Conservation (phyloP, 2,888 invertebrate species). For the Axea sp. region DNA sequence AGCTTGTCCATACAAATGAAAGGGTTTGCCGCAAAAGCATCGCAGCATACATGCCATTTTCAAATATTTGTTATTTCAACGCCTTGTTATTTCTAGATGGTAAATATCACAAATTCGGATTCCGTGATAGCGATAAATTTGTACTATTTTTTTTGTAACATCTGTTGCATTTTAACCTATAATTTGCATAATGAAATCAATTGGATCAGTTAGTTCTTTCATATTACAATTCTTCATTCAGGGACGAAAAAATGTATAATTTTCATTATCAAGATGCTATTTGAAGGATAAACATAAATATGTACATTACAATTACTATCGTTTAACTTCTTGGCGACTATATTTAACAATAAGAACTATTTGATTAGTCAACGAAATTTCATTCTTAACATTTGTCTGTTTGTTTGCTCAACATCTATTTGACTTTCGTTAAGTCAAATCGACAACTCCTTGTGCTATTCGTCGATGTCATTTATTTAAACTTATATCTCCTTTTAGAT, state of each 20-base stretch:
- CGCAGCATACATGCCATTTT: constrained; percentile 67
- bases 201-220: constrained; percentile 2
- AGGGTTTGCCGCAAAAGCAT: constrained; percentile 74
- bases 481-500: constrained; percentile 68
- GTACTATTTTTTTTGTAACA: constrained; percentile 14
- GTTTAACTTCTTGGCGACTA: constrained; percentile 27
- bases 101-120: constrained; percentile 37
- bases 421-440: constrained; percentile 74
- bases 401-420: constrained; percentile 74
- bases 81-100: constrained; percentile 63
- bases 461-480: constrained; percentile 70
- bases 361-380: constrained; percentile 60
- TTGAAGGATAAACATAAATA: constrained; percentile 6
- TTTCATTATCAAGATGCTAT: neutral
- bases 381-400: constrained; percentile 54
- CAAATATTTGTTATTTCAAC: constrained; percentile 78
- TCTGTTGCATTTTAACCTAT: constrained; percentile 25
- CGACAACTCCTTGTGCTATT: constrained; percentile 34
- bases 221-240: neutral
- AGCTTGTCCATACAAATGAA: constrained; percentile 77
- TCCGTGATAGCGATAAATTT: neutral
- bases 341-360: constrained; percentile 28
- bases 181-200: constrained; percentile 15
- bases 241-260: neutral
- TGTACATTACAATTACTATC: constrained; percentile 3